These are phyloP conservation scores for Macropus fuliginosus DNA, from an alignment of 2,797 vertebrate genomes.

Conservation along the genomic window DNA sequence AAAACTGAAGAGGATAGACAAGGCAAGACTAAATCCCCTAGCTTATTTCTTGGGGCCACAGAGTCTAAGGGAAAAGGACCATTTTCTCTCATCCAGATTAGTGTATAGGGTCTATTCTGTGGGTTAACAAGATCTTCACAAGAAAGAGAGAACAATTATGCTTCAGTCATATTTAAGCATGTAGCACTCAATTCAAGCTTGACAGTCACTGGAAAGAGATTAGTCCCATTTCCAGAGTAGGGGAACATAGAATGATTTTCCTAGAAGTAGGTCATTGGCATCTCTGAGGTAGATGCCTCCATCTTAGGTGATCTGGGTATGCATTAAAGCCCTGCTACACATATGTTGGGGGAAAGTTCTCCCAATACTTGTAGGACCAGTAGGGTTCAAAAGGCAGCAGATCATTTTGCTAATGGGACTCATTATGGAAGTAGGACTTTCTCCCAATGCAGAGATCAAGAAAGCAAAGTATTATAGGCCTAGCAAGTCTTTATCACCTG, in stretches of 20 bases:
- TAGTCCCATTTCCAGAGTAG: background rate
- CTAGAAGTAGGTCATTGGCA: background rate
- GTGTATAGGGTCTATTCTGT: background rate
- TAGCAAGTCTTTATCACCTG: background rate
- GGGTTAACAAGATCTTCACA: background rate
- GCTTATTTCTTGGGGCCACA: background rate
- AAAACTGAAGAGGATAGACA: background rate
- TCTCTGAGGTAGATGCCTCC: background rate
- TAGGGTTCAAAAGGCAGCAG: background rate
- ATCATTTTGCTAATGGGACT: background rate
- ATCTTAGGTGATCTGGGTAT: background rate
- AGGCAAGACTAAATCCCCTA: background rate
- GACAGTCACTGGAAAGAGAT: background rate
- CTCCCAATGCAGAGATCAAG: background rate
- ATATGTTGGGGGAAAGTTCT: background rate
- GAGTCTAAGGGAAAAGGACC: background rate
- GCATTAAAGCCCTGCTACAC: background rate
- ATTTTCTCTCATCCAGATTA: background rate
- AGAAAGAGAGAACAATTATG: background rate
- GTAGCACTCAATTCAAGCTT: background rate
- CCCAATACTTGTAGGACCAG: no score
- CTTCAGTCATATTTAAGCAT: background rate
- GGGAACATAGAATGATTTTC: background rate
- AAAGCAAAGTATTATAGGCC: background rate
- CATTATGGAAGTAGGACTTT: background rate